Conservation (phyloP, 2,113 vertebrate species). For the Caranx melampygus region DNA sequence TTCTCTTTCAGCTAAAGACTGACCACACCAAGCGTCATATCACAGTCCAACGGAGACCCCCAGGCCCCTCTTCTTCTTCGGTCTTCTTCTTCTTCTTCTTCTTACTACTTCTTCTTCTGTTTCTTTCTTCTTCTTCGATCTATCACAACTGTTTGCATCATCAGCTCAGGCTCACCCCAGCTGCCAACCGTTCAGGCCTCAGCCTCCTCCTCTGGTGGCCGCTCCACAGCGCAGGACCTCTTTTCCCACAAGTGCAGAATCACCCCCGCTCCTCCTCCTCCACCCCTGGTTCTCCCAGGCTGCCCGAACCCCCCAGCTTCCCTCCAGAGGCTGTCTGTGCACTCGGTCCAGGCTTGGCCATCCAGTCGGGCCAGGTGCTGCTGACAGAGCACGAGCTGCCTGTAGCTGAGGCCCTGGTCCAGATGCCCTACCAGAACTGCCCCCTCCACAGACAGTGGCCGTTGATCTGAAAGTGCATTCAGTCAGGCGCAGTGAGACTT, state of each 20-base stretch:
- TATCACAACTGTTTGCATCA: constrained; percentile 84
- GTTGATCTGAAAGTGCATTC: constrained; percentile 94
- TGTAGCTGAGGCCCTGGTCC: constrained; percentile 90
- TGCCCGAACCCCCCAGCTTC: constrained; percentile 85
- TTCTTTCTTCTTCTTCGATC: constrained; percentile 73
- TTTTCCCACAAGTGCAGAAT: constrained; percentile 77
- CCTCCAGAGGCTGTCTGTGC: constrained; percentile 87
- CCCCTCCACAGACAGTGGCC: constrained; percentile 93
- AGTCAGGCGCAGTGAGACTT: constrained; percentile 80
- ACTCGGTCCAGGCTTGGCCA: constrained; percentile 88
- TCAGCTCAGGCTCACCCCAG: constrained; percentile 84
- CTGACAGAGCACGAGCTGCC: constrained; percentile 90
- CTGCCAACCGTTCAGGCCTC: constrained; percentile 84
- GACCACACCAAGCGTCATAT: constrained; percentile 78
- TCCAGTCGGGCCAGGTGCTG: constrained; percentile 90
- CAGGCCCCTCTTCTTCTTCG: constrained; percentile 73
- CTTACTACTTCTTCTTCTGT: constrained; percentile 57
- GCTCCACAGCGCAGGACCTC: constrained; percentile 81
- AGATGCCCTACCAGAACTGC: constrained; percentile 92
- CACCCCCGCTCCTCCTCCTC: constrained; percentile 60
- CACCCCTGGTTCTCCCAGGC: constrained; percentile 83
- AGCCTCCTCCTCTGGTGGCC: constrained; percentile 84
- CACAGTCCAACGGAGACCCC: constrained; percentile 84
- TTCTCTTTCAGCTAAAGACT: constrained; percentile 84
- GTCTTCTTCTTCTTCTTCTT: constrained; percentile 73